These are phyloP conservation scores for Dolichomitus sp. DNA, from an alignment of 2,888 invertebrate genomes.

Conservation along the genomic window DNA sequence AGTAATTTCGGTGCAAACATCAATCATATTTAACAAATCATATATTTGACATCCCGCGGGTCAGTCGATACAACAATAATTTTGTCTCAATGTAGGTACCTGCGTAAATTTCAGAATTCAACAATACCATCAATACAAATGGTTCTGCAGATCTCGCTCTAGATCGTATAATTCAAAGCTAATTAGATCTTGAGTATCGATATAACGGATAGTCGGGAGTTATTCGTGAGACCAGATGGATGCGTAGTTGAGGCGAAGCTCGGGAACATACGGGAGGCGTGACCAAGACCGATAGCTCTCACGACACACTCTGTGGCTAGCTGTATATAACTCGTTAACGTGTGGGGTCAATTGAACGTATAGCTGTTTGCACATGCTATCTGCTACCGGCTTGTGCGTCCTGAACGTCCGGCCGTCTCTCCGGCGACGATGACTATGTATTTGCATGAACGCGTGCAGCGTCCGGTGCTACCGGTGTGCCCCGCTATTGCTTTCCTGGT, in stretches of 20 bases:
- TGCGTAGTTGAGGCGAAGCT: constrained; percentile 1
- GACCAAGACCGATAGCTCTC: constrained; percentile 64
- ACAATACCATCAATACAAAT: too few relatives aligned
- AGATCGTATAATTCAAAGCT: background rate
- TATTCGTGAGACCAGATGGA: constrained; percentile 18
- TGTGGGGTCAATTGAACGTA: constrained; percentile 52
- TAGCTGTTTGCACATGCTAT: constrained; percentile 59
- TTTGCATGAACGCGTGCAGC: constrained; percentile 60
- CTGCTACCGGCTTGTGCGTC: constrained; percentile 27
- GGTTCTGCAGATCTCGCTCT: too few relatives aligned
- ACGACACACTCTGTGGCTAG: constrained; percentile 44
- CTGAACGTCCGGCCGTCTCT: constrained; percentile 19
- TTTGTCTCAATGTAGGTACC: too few relatives aligned
- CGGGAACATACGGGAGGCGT: constrained; percentile 45
- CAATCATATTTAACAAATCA: too few relatives aligned
- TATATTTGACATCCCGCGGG: too few relatives aligned
- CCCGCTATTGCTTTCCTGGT: constrained; percentile 23
- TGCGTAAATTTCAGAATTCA: too few relatives aligned
- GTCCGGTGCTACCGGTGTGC: constrained; percentile 27
- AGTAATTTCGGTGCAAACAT: too few relatives aligned
- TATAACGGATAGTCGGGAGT: background rate
- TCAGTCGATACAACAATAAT: too few relatives aligned
- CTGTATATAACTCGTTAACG: constrained; percentile 62
- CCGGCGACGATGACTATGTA: constrained; percentile 23
- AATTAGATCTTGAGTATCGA: background rate